Base-by-base conservation (phyloP, 2,888 invertebrate species). In the Drosophila setosimentum region DNA sequence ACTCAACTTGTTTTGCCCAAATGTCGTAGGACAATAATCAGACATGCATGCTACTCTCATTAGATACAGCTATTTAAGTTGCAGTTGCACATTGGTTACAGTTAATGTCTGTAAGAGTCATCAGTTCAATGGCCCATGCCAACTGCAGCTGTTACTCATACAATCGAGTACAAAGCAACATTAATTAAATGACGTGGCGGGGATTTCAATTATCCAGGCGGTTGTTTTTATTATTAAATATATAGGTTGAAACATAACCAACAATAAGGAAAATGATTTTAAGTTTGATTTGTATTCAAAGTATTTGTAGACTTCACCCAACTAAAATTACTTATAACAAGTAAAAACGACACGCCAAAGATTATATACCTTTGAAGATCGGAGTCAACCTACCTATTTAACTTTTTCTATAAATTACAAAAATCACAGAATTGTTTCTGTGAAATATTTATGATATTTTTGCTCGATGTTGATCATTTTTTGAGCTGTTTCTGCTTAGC, bases 11-110 rank as follows among this genome's bases (percentile, higher is more conserved):
- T 60, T 60, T 53, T 53, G 42, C 18, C 18, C 13, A 45, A 68
- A 51, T 33, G 53, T 78, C 62, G 78, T 55, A 49, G 37, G 71
- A 78, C 83, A 70, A 58, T 33, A 40, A 37, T 32, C 73, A 70
- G 80, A 78, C 76, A 64, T 55, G 55, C 55, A 27, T 37, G 40
- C 27, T 13, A 50, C 50, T 45, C 30, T 54, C 50, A 74, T 61
- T 78, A 81, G 64, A 68, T 50, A 58, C 55, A 45, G 61, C 13
- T 13, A 11, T 11, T 33, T 35, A 18, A 32, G 33, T n/a, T 67
- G 49, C 60, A 70, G 30, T 70, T 54, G 24, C 48, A 59, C 21
- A 29, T 48, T 49, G 30, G 37, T 50, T 68, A 24, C 35, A 60
- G 42, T 55, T 61, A 42, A 8, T 42, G 7, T 29, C 35, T 48